Evolutionary conservation across 2,888 invertebrate genomes (phyloP).

Genomic region (Cryptus armator): DNA sequence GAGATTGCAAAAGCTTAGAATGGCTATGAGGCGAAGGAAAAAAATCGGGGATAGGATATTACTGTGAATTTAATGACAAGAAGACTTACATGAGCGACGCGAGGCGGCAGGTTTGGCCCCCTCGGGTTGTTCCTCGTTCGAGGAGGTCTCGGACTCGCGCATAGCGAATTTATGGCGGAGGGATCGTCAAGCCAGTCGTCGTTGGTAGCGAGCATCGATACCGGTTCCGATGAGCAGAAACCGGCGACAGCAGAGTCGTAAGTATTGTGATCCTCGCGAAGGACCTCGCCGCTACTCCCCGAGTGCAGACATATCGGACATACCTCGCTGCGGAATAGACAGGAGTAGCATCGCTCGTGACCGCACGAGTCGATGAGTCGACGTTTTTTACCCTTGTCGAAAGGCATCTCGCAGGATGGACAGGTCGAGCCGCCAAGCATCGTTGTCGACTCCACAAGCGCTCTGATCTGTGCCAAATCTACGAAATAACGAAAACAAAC

Average conservation of each 20-base stretch:
- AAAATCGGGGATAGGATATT: background rate
- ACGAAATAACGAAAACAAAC: constrained; percentile 82
- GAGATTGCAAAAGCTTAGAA: constrained; percentile 11
- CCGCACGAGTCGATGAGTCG: constrained; percentile 98
- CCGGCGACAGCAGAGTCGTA: constrained; percentile 74
- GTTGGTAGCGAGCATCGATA: constrained; percentile 74
- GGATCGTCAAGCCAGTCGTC: constrained; percentile 82
- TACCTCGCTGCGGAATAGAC: constrained; percentile 96
- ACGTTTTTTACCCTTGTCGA: constrained; percentile 98
- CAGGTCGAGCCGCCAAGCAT: constrained; percentile 88
- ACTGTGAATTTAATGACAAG: constrained; percentile 23
- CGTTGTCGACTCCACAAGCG: constrained; percentile 91
- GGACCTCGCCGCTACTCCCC: constrained; percentile 84
- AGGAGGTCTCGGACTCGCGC: constrained; percentile 81
- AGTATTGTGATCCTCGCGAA: constrained; percentile 84
- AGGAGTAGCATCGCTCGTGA: constrained; percentile 97
- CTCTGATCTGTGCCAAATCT: constrained; percentile 94
- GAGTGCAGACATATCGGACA: constrained; percentile 91
- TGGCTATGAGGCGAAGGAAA: constrained; percentile 35
- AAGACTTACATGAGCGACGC: constrained; percentile 85
- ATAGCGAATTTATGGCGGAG: constrained; percentile 82
- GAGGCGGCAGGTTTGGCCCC: constrained; percentile 72
- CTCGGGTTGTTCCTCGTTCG: constrained; percentile 77
- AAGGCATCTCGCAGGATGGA: constrained; percentile 96
- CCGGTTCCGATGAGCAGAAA: constrained; percentile 73